These are phyloP conservation scores for Eupithecia inturbata DNA, from an alignment of 2,888 invertebrate species.

Conservation along the genomic window DNA sequence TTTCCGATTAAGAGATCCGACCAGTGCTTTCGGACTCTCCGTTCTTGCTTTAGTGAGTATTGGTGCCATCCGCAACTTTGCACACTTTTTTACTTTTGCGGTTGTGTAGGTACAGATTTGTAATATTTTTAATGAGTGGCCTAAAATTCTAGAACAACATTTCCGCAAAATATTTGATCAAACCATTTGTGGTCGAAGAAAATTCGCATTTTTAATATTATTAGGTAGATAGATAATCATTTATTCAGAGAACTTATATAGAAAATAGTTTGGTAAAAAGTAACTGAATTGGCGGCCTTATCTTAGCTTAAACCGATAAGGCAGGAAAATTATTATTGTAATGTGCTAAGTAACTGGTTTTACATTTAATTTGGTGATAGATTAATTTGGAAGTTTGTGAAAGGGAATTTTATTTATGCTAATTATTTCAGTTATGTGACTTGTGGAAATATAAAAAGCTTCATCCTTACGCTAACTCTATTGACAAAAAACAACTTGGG, in stretches of 20 bases:
- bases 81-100: neutral
- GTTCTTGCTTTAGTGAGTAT: slow-evolving; percentile 50
- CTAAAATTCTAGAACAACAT: no score
- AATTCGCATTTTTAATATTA: no score
- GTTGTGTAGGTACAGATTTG: neutral
- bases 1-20: slow-evolving; percentile 67
- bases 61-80: neutral
- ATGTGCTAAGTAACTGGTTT: no score
- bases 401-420: neutral
- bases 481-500: neutral
- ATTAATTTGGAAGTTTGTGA: neutral
- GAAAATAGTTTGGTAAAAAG: no score
- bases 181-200: no score
- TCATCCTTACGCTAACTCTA: neutral
- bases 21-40: slow-evolving; percentile 42
- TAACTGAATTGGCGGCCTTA: no score
- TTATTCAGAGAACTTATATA: no score
- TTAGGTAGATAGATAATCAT: no score
- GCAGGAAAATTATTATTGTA: no score
- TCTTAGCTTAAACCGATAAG: no score
- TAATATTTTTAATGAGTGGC: neutral
- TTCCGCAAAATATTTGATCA: no score
- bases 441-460: neutral
- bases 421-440: neutral
- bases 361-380: no score